Conservation (phyloP, 2,113 vertebrate genomes). For the Scophthalmus maximus region DNA sequence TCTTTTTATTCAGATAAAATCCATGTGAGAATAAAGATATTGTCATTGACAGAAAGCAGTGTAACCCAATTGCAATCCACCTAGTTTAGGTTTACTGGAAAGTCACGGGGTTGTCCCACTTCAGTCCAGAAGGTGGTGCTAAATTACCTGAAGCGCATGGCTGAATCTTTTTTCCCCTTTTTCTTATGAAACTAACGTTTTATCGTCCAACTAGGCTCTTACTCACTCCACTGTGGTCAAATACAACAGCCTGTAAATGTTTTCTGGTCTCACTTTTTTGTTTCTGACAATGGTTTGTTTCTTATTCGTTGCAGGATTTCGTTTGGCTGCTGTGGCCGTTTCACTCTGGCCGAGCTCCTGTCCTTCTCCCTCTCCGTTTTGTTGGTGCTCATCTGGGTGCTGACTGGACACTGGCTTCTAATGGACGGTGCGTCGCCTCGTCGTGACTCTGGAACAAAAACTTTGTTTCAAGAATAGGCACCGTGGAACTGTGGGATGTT, state of each 20-base stretch:
- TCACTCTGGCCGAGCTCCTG: conserved; percentile 96
- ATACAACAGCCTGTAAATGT: conserved; percentile 1
- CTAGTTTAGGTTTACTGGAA: too few species aligned
- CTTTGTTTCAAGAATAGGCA: neutral
- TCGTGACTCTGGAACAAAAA: neutral
- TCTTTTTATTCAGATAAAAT: neutral
- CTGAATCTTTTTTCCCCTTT: too few species aligned
- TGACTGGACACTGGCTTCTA: conserved; percentile 98
- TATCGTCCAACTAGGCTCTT: too few species aligned
- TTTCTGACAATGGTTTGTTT: neutral
- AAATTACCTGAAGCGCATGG: neutral
- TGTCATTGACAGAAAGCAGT: neutral
- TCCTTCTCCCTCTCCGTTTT: conserved; percentile 97
- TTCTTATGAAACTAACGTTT: too few species aligned
- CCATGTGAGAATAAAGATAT: neutral
- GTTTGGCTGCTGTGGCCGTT: conserved; percentile 98
- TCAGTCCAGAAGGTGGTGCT: conserved; percentile 1
- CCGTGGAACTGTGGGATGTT: too few species aligned
- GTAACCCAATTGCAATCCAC: too few species aligned
- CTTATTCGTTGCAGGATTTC: conserved; percentile 88
- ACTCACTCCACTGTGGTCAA: too few species aligned
- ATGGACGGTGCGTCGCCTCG: conserved; percentile 91
- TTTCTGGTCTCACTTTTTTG: neutral
- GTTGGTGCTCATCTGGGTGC: conserved; percentile 99
- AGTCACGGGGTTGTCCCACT: neutral